phyloP scores from a whole-genome alignment of 2,888 invertebrate species.

The Copidosoma aretas region DNA sequence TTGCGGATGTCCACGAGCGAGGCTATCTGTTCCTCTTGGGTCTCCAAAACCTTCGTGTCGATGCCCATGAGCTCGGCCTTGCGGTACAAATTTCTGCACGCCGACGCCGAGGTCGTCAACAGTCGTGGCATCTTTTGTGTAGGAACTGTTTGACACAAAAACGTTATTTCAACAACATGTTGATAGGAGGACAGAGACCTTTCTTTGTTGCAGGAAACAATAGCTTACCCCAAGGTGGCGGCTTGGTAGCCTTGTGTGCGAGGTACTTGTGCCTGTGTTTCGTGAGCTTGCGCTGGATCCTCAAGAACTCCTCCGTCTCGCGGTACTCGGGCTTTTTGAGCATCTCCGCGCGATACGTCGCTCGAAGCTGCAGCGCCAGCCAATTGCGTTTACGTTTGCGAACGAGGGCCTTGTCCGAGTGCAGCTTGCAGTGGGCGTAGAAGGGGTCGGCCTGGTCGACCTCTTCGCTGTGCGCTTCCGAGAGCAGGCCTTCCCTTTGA shows the following conservation, averaged over 20 bases:
- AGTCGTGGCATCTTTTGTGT: constrained; percentile 94
- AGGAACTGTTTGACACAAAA: constrained; percentile 72
- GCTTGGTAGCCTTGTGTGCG: constrained; percentile 74
- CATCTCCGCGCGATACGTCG: constrained; percentile 69
- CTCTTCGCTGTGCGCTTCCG: constrained; percentile 90
- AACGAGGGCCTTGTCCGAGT: constrained; percentile 89
- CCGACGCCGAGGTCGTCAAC: constrained; percentile 88
- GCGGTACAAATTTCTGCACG: constrained; percentile 78
- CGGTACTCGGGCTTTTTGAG: constrained; percentile 70
- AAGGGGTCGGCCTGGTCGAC: constrained; percentile 95
- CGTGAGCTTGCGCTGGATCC: constrained; percentile 81
- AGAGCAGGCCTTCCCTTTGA: constrained; percentile 89
- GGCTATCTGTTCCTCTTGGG: constrained; percentile 82
- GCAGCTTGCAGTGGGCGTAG: constrained; percentile 94
- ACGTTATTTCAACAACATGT: neutral
- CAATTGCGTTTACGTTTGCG: constrained; percentile 83
- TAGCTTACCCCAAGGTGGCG: constrained; percentile 81
- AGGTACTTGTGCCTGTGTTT: constrained; percentile 86
- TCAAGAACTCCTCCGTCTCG: constrained; percentile 73
- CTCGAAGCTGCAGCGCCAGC: constrained; percentile 83
- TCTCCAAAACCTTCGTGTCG: constrained; percentile 80
- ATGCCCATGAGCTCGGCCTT: constrained; percentile 93
- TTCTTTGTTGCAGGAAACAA: neutral
- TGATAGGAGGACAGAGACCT: neutral
- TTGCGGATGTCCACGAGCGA: constrained; percentile 85